Evolutionary conservation across 2,888 invertebrate species (phyloP).

Genomic region (Andrena bucephala): DNA sequence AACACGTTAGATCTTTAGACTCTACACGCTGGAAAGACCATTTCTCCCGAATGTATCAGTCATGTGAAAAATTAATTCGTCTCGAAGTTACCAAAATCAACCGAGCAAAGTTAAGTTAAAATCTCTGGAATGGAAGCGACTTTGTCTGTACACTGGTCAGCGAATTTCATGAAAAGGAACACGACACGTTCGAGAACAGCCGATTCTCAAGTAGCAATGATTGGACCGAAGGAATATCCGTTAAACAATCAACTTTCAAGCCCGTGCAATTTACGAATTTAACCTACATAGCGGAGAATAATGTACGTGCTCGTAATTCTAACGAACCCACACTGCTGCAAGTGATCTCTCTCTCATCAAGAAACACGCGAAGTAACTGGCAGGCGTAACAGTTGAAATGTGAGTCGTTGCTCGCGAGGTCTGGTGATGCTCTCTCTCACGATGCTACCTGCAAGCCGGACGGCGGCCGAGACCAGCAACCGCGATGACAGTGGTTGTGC

Average conservation of each 20-base stretch:
- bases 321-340: conserved; percentile 26
- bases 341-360: conserved; percentile 28
- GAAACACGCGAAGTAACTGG: conserved; percentile 55
- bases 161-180: not conserved
- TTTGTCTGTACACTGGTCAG: too few species aligned
- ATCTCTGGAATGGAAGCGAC: not conserved
- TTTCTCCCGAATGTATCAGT: not conserved
- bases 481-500: conserved; percentile 57
- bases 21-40: not conserved
- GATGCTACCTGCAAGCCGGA: conserved; percentile 69
- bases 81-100: not conserved
- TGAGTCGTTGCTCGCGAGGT: conserved; percentile 69
- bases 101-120: not conserved
- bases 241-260: conserved; percentile 28
- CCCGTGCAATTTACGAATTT: conserved; percentile 45
- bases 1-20: conserved; percentile 11
- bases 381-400: conserved; percentile 56
- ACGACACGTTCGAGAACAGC: not conserved
- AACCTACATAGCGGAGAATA: conserved; percentile 44
- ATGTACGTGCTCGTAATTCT: conserved; percentile 25
- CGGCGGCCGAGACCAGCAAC: conserved; percentile 56
- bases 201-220: not conserved
- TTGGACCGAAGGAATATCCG: not conserved
- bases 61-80: not conserved
- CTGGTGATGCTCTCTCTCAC: conserved; percentile 68